Evolutionary conservation across 2,888 invertebrate species (phyloP), one percentile per base, ranked within the genome.

Genomic region (Parnassius apollo): DNA sequence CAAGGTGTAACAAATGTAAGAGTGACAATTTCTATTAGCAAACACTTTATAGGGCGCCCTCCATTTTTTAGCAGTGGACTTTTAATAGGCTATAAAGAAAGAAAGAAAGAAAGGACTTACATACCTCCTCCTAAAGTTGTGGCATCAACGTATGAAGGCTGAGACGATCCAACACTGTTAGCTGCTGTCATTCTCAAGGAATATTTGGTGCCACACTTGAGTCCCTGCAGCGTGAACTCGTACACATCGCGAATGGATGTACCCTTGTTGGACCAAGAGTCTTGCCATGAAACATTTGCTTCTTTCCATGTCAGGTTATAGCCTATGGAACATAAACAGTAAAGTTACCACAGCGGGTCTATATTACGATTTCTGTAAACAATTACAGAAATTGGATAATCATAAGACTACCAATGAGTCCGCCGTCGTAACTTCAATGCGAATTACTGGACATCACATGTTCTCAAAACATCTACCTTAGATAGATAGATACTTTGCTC

Each of bases 131-230:
- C 95, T 11, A 94, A 89, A 56, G 91, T 91, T 68, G 93, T 94
- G 45, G 92, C 91, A 58, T 94, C 94, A 1, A 93, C 79, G 67
- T 94, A 88, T 2, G 93, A 86, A 0, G 95, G 94, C 68, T 94
- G 94, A 2, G 97, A 96, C 54, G 94, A 93, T 0, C 97, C 98
- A 1, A 97, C 96, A 65, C 94, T 93, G 80, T 97, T 98, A 62
- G 95, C 93, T 0, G 97, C 96, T 1, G 95, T 94, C 82, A 98
- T 93, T 73, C 95, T 94, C 66, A 97, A 93, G 55, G 95, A 94
- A 75, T 98, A 98, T 65, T 94, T 93, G 9, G 96, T 96, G 18
- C 98, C 98, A 82, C 98, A 98, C 74, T 95, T 94, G 44, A 98
- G 87, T 1, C 95, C 95, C 60, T 94, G 94, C 12, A 97, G 66